Base-by-base conservation (phyloP, 2,888 invertebrate genomes). In the Saturnia pavonia region DNA sequence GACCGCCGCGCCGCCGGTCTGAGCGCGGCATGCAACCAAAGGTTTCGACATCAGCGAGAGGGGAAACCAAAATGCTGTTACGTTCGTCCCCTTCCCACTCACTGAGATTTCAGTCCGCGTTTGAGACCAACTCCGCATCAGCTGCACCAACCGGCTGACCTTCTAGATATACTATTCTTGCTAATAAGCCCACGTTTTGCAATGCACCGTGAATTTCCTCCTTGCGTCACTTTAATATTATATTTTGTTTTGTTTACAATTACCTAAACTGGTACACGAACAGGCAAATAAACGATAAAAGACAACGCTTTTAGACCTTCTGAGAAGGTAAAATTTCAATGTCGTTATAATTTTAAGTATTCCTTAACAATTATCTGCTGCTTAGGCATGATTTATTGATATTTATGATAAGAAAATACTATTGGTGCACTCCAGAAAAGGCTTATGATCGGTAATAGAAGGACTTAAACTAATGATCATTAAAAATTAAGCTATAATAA, bases 161-260 rank as follows among this genome's bases (percentile, higher is more conserved):
- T 93, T 92, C 91, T 84, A 82, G 82, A 81, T 83, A 85, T 84
- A 89, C 88, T 85, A 88, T 89, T 90, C 90, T 91, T 91, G 90
- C 90, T 91, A 89, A 90, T 90, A 89, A 88, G 85, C 83, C 82
- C 78, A 82, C 82, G 80, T 92, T 91, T 90, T 88, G 91, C 90
- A 92, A 93, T 85, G 82, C 81, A 78, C 78, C 80, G 78, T 80
- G 82, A 84, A 86, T 87, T 85, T 85, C 82, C 82, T 86, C 85
- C 85, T 88, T 87, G 85, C 81, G 83, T 86, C 79, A 87, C 85
- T 85, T 85, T n/a, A n/a, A n/a, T n/a, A 80, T 81, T 73, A 71
- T 73, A 67, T 72, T 67, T 67, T 66, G 19, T 51, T 70, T 67
- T 51, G 25, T 70, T 70, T 70, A 54, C 27, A 69, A n/a, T 57